phyloP scores from a whole-genome alignment of 2,888 invertebrate species.

The Pollenia amentaria region DNA sequence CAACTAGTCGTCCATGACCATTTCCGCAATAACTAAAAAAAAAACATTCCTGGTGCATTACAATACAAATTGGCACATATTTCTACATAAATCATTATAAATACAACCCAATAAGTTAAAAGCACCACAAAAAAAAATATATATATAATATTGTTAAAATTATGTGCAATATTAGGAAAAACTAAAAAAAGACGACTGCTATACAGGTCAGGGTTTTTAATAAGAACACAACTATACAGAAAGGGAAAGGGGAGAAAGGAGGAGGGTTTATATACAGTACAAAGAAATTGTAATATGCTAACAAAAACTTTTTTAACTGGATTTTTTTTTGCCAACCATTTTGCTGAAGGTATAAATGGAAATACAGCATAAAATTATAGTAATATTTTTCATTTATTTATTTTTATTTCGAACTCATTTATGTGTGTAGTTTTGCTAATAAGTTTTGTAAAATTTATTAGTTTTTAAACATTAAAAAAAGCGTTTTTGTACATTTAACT shows the following conservation, averaged over 20 bases:
- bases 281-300: constrained; percentile 28
- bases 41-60: constrained; percentile 22
- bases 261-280: constrained; percentile 6
- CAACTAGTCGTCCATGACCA: constrained; percentile 30
- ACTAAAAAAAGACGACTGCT: not conserved
- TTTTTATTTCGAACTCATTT: not conserved
- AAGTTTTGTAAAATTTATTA: constrained; percentile 46
- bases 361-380: constrained; percentile 12
- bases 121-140: constrained; percentile 21
- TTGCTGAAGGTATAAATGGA: constrained; percentile 39
- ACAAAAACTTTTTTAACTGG: constrained; percentile 5
- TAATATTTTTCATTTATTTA: constrained; percentile 4
- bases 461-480: constrained; percentile 17
- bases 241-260: not conserved
- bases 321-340: constrained; percentile 12
- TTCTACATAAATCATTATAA: constrained; percentile 60
- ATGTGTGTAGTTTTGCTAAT: constrained; percentile 39
- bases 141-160: constrained; percentile 31
- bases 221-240: not conserved
- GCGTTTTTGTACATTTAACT: constrained; percentile 5
- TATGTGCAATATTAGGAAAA: not conserved
- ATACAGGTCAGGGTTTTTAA: constrained; percentile 62
- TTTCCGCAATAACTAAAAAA: not conserved
- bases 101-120: constrained; percentile 34
- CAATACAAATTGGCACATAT: constrained; percentile 58